Evolutionary conservation across 2,888 invertebrate genomes (phyloP).

Genomic region (Octodonta nipae): DNA sequence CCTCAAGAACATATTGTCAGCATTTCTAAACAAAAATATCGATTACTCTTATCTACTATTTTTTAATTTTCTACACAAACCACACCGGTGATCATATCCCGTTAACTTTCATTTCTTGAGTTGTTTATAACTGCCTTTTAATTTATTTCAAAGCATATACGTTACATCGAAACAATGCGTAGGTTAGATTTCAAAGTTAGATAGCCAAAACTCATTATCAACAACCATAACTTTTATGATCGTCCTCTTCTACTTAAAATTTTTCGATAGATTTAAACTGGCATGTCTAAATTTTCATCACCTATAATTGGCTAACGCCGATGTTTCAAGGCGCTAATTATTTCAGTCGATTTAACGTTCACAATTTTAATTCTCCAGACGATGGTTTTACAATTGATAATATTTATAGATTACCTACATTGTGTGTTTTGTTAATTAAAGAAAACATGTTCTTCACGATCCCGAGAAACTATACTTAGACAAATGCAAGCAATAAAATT

Average conservation of each 20-base stretch:
- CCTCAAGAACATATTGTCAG: too few relatives aligned
- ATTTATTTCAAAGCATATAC: slow-evolving; percentile 15
- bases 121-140: slow-evolving; percentile 10
- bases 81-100: too few relatives aligned
- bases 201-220: slow-evolving; percentile 15
- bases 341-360: slow-evolving; percentile 20
- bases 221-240: slow-evolving; percentile 6
- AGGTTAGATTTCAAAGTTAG: slow-evolving; percentile 17
- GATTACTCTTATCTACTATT: too few relatives aligned
- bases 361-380: slow-evolving; percentile 17
- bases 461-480: too few relatives aligned
- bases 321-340: slow-evolving; percentile 20
- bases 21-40: too few relatives aligned
- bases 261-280: slow-evolving; percentile 18
- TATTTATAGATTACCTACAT: slow-evolving; percentile 4
- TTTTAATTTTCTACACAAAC: too few relatives aligned
- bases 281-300: slow-evolving; percentile 18
- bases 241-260: slow-evolving; percentile 14
- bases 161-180: slow-evolving; percentile 17
- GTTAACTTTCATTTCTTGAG: slow-evolving; percentile 1
- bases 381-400: slow-evolving; percentile 15
- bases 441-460: too few relatives aligned
- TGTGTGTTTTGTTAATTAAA: too few relatives aligned
- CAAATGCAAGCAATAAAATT: too few relatives aligned
- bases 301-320: slow-evolving; percentile 22